Evolutionary conservation across 2,888 invertebrate genomes (phyloP), one percentile per base, ranked within the genome.

Genomic region (Diaprepes abbreviatus): DNA sequence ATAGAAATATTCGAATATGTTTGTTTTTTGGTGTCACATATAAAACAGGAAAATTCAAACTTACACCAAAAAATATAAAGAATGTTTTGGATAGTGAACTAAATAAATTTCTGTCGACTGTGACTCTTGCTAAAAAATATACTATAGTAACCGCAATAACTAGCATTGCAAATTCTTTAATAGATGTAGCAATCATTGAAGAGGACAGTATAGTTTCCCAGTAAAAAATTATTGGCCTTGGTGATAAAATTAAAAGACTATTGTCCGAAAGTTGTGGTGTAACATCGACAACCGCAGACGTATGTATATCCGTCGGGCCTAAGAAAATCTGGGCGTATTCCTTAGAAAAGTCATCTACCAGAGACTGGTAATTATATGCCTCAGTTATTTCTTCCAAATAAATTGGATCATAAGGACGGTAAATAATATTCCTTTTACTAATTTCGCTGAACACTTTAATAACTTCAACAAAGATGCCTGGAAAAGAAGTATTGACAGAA

Each of bases 371-470:
- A 14, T 10, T 59, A 28, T 70, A 70, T 4, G 45, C 17, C 12
- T 52, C 14, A n/a, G 63, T 31, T 14, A 70, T 54, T 55, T 70
- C 60, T 10, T 70, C 54, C 16, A 59, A 43, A 45, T 70, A 70
- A 14, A 43, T 43, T 5, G 54, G 54, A 38, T 70, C 45, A 36
- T 60, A 52, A 2, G 65, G 65, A 16, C 65, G 54, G 12, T 54
- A 65, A 9, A 59, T 16, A n/a, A 70, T 14, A 21, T 28, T 24
- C 14, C 70, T 38, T 1, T 52, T 19, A 24, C 52, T 65, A 9
- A 31, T 16, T 4, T 12, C 1, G 6, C 19, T 55, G 10, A 65
- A 45, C 3, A 59, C 70, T 10, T 70, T 40, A 19, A 70, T 24
- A 16, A 65, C 10, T 7, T 70, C 70, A 2, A 65, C 17, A 12